Base-by-base conservation (phyloP, 2,888 invertebrate species). In the Dolichopus griseipennis region DNA sequence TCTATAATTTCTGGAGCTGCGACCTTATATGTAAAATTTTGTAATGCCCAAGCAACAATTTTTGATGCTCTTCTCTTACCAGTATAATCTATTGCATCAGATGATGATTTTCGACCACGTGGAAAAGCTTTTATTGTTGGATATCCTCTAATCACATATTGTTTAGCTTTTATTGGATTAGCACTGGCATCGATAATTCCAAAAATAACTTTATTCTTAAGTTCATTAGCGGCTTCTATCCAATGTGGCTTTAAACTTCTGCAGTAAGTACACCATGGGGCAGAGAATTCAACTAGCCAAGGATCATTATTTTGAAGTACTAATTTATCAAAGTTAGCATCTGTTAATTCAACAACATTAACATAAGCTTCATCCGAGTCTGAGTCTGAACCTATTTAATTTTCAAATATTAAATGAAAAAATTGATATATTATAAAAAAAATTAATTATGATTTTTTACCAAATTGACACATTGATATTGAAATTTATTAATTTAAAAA, bases 201-300 rank as follows among this genome's bases (percentile, higher is more conserved):
- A 21, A 99, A 79, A 84, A 97, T 98, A 20, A 90, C 92, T 85
- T 97, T 97, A 75, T 97, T 98, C 83, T 95, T 97, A 22, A 99
- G 87, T 79, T 97, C 91, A 6, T 89, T 84, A 21, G 99, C 98
- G 2, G 99, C 99, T 77, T 91, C 88, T 15, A 92, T 92, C 97
- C 97, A 99, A 73, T 97, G 93, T 0, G 98, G 98, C 68, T 92
- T 97, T 67, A 99, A 84, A 78, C 91, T 95, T 83, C 98, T 97
- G 83, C 97, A 97, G 81, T 97, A 96, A 7, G 96, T 95, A 80
- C 96, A 97, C 92, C 96, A 96, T 0, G 94, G 94, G 8, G 98
- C 98, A 82, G 89, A 98, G 85, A 99, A 98, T 82, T 98, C 97
- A 2, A 99, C 95, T 73, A 99, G 83, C 97, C 97, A 98, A 81